Evolutionary conservation across 2,797 vertebrate genomes (phyloP), one percentile per base, ranked within the genome.

Genomic region (Echeneis naucrates): DNA sequence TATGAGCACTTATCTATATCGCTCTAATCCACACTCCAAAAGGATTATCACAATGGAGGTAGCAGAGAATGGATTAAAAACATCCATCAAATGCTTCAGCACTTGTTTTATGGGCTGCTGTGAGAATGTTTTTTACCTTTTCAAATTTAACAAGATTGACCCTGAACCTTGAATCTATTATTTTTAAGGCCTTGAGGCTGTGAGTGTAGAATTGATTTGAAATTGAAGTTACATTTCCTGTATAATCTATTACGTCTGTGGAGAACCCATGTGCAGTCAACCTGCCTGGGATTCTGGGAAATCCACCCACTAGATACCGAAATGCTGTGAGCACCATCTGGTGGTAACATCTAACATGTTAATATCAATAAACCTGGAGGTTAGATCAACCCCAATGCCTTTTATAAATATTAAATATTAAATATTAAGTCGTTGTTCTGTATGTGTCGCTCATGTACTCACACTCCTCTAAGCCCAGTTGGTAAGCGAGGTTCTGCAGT

Each of bases 381-480:
- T 23, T 12, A 10, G 6, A 45, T 37, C 13, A 59, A 21, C 27
- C 17, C 26, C 2, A 1, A 27, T 30, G 10, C 7, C 16, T 24
- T 44, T 56, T 19, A 42, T 6, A 40, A 17, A 30, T 37, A 24
- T n/a, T 53, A 8, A 17, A 30, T 37, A 24, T n/a, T 53, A 8
- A 40, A 4, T 45, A 11, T 19, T 30, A 30, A 30, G 30, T 23
- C 17, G 44, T 26, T 66, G 12, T 4, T 12, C 0, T 23, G 23
- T 72, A 21, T 78, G n/a, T 75, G 27, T 65, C 62, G n/a, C 65
- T 79, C 13, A 1, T 68, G 40, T 88, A 98, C 98, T 98, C 89
- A 99, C 98, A 99, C 88, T 99, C 98, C 92, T 99, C 98, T 78
- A 99, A 93, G 24, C 98, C 98, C 90, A 99, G 92, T 79, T 99